Evolutionary conservation across 2,113 vertebrate genomes (phyloP).

Genomic region (Parus major): DNA sequence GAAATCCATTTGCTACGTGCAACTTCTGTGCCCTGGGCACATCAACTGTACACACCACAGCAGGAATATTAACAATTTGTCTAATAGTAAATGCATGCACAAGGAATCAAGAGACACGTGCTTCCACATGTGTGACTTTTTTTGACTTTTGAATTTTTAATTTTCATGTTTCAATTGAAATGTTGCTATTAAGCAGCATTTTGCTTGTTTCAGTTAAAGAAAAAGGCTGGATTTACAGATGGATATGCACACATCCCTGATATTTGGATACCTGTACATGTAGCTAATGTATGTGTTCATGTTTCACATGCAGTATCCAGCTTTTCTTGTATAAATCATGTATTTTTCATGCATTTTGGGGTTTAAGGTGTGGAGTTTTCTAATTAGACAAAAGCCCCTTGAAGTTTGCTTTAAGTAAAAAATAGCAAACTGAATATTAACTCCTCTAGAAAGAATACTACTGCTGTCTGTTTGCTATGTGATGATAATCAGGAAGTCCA

Average conservation of each 20-base stretch:
- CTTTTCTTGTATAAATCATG: neutral
- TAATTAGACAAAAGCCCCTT: neutral
- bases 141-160: neutral
- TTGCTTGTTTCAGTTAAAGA: neutral
- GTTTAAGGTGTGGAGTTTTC: neutral
- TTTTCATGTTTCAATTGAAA: neutral
- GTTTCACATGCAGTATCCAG: neutral
- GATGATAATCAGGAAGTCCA: neutral
- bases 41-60: neutral
- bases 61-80: neutral
- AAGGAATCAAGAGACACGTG: neutral
- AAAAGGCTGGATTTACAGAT: neutral
- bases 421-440: neutral
- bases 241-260: neutral
- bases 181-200: neutral
- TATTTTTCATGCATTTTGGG: neutral
- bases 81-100: neutral
- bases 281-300: neutral
- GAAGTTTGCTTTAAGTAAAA: neutral
- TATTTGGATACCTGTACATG: neutral
- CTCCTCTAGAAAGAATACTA: neutral
- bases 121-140: neutral
- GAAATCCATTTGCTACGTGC: neutral
- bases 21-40: neutral
- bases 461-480: neutral